Percentiles rank a stretch among this genome's conserved stretches.
These are phyloP conservation scores for Chionomys nivalis DNA, from an alignment of 2,113 vertebrate species.

Conservation along the genomic window DNA sequence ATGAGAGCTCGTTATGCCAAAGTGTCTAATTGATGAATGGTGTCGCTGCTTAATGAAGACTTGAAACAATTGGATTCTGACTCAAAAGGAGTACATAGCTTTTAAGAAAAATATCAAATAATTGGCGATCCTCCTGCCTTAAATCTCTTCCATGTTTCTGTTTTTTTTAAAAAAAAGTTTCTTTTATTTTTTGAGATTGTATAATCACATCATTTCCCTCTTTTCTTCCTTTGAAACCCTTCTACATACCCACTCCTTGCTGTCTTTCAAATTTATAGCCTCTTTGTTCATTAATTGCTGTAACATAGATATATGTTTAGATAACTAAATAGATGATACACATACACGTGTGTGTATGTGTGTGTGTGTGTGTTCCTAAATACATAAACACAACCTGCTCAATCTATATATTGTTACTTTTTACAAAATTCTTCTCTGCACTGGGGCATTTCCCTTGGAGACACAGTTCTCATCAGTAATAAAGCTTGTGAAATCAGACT, in stretches of 20 bases:
- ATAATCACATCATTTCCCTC: neutral
- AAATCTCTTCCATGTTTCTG: conserved; percentile 52
- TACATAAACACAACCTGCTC: neutral
- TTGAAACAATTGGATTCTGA: conserved; percentile 83
- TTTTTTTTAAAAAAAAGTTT: neutral
- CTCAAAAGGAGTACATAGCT: conserved; percentile 81
- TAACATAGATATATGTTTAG: neutral
- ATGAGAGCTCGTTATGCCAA: conserved; percentile 71
- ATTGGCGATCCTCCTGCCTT: conserved; percentile 66
- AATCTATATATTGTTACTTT: neutral
- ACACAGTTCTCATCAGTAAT: conserved; percentile 68
- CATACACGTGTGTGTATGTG: neutral
- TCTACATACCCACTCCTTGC: neutral
- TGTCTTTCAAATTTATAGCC: neutral
- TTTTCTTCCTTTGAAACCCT: neutral
- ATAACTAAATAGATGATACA: neutral
- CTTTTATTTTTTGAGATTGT: neutral
- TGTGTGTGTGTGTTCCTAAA: neutral
- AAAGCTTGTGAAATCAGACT: conserved; percentile 74
- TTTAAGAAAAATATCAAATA: conserved; percentile 66
- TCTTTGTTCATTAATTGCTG: neutral
- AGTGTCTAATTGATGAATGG: conserved; percentile 83
- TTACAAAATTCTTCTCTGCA: conserved; percentile 25
- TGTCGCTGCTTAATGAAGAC: conserved; percentile 84
- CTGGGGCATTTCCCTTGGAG: conserved; percentile 60